Conservation (phyloP, 1,140 invertebrate genomes). For the Platyura marginata region DNA sequence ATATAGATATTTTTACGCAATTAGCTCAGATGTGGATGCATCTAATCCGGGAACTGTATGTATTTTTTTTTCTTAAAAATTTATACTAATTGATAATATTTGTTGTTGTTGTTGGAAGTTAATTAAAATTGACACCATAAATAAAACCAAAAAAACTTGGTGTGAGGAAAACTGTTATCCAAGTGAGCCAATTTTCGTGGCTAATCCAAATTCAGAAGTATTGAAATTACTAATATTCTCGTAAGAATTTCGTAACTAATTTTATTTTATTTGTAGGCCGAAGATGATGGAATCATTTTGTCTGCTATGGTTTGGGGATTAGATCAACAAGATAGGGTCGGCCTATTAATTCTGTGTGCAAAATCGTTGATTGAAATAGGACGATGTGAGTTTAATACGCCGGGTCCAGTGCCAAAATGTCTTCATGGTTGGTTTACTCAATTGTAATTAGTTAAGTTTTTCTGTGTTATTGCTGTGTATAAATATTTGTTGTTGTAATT, state of each 20-base stretch:
- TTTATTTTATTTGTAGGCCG: too few species aligned
- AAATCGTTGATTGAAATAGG: conserved; percentile 43
- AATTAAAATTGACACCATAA: conserved; percentile 57
- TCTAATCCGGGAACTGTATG: conserved; percentile 63
- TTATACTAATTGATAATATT: too few species aligned
- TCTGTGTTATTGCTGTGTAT: too few species aligned
- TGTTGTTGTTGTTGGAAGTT: too few species aligned
- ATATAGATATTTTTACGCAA: conserved; percentile 78
- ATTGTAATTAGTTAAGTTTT: too few species aligned
- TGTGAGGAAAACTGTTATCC: conserved; percentile 53
- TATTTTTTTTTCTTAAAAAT: too few species aligned
- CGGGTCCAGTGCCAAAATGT: conserved; percentile 56
- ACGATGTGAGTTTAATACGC: conserved; percentile 43
- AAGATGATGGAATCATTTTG: conserved; percentile 58
- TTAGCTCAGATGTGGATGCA: conserved; percentile 67
- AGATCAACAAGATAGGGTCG: conserved; percentile 35
- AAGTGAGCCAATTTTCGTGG: conserved; percentile 75
- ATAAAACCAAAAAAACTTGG: conserved; percentile 47
- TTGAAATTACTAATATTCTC: too few species aligned
- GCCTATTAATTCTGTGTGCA: conserved; percentile 50
- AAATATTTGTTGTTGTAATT: too few species aligned
- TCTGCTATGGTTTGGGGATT: conserved; percentile 47
- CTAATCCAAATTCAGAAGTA: conserved; percentile 44
- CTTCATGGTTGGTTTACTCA: conserved; percentile 70
- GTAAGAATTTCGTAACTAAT: too few species aligned